These are phyloP conservation scores for Desmodus rotundus DNA, from an alignment of 2,113 vertebrate species.

Conservation along the genomic window DNA sequence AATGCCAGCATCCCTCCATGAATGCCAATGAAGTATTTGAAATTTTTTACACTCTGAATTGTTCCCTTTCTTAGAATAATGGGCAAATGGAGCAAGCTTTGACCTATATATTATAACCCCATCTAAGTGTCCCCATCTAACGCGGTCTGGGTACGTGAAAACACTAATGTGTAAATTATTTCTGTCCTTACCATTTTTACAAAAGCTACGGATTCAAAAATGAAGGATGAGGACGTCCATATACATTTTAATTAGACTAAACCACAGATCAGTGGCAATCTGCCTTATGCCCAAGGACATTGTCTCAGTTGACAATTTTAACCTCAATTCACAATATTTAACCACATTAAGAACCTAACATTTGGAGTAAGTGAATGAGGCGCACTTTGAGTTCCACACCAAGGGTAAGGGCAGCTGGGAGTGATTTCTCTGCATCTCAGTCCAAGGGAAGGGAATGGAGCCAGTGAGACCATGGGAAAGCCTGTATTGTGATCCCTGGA, in stretches of 20 bases:
- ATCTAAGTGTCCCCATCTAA: constrained; percentile 8
- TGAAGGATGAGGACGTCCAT: not conserved
- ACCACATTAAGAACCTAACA: not conserved
- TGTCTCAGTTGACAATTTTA: constrained; percentile 9
- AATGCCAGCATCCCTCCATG: constrained; percentile 43
- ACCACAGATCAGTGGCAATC: not conserved
- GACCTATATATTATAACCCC: not conserved
- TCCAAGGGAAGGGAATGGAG: not conserved
- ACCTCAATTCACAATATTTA: not conserved
- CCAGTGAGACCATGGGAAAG: no score
- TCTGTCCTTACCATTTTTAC: not conserved
- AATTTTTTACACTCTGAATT: constrained; percentile 41
- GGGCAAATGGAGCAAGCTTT: constrained; percentile 15
- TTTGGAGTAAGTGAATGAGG: not conserved
- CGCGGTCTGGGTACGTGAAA: not conserved
- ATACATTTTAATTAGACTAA: constrained; percentile 28
- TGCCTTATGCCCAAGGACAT: not conserved
- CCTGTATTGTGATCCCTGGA: not conserved
- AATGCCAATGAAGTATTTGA: constrained; percentile 49
- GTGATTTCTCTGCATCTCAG: not conserved
- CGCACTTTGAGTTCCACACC: not conserved
- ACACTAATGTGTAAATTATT: not conserved
- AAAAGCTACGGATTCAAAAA: constrained; percentile 26
- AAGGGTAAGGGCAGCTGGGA: not conserved
- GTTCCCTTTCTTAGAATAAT: constrained; percentile 42